Evolutionary conservation across 2,113 vertebrate species (phyloP).

Genomic region (Conger conger): DNA sequence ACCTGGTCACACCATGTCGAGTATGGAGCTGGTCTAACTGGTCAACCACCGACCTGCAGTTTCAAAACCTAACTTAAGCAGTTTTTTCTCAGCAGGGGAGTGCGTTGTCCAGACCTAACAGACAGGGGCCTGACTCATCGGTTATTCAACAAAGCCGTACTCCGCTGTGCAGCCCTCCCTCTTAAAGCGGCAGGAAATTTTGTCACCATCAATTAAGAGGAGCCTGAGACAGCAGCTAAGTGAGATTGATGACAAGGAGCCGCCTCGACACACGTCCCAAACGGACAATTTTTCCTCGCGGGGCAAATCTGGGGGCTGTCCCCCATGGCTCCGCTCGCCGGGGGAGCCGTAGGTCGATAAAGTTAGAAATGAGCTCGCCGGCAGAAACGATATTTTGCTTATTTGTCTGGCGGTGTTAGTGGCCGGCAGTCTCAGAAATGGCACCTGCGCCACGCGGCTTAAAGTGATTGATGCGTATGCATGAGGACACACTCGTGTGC

Average conservation of each 20-base stretch:
- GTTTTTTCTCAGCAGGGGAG: too few relatives aligned
- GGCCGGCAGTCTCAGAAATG: not conserved
- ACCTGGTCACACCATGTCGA: too few relatives aligned
- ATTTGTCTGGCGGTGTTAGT: not conserved
- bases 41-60: too few relatives aligned
- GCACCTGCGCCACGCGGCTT: not conserved
- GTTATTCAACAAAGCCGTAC: conserved; percentile 30
- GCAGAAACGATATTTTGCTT: not conserved
- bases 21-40: too few relatives aligned
- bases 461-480: not conserved
- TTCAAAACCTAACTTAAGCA: too few relatives aligned
- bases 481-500: not conserved
- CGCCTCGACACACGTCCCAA: not conserved
- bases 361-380: not conserved
- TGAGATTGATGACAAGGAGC: conserved; percentile 5
- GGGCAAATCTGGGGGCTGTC: not conserved
- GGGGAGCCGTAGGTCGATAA: conserved; percentile 6
- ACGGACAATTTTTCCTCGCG: not conserved
- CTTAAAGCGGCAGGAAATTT: conserved; percentile 17
- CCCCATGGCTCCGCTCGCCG: not conserved
- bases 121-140: too few relatives aligned
- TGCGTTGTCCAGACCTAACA: too few relatives aligned
- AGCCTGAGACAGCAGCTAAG: not conserved
- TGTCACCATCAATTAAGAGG: conserved; percentile 33
- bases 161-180: conserved; percentile 6